Evolutionary conservation across 2,797 vertebrate genomes (phyloP).

Genomic region (Enteromius argenteus): DNA sequence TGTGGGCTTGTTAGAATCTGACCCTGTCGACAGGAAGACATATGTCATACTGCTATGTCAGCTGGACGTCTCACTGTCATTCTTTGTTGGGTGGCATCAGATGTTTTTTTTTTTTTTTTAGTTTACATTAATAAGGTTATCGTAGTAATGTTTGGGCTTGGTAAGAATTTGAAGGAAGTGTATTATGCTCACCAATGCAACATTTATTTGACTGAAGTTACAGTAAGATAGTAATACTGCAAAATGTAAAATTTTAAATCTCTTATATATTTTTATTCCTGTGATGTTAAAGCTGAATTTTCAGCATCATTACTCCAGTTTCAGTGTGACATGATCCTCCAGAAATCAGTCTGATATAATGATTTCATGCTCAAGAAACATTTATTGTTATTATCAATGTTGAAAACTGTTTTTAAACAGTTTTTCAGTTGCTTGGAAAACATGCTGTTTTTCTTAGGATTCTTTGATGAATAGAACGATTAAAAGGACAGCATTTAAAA

Average conservation of each 20-base stretch:
- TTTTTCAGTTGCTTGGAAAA: too few relatives aligned
- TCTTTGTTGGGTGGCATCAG: constrained; percentile 63
- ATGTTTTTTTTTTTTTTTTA: not conserved
- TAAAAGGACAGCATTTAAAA: not conserved
- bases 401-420: too few relatives aligned
- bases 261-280: not conserved
- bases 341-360: not conserved
- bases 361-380: not conserved
- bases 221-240: too few relatives aligned
- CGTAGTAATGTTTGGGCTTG: not conserved
- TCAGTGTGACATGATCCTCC: not conserved
- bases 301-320: not conserved
- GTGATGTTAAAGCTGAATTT: not conserved
- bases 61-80: constrained; percentile 61
- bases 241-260: not conserved
- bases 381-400: too few relatives aligned
- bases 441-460: not conserved
- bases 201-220: not conserved
- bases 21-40: constrained; percentile 74
- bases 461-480: not conserved
- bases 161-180: not conserved
- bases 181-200: not conserved
- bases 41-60: constrained; percentile 75
- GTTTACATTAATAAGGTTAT: not conserved
- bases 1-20: constrained; percentile 68